phyloP scores from a whole-genome alignment of 2,797 vertebrate species.

The Sciurus carolinensis region DNA sequence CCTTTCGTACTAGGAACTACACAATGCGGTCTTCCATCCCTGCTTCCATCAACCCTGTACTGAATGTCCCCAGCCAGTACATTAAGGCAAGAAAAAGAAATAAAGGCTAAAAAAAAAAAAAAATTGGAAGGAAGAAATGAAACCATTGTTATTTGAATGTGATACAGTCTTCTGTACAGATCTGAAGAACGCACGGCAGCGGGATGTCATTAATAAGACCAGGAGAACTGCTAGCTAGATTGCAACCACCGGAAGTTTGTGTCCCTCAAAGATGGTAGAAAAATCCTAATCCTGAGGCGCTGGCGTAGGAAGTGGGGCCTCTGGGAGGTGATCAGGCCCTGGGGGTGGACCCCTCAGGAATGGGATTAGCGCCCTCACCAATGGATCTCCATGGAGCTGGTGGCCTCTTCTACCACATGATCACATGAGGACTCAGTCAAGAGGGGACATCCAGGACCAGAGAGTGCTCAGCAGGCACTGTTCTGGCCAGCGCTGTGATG shows the following conservation, averaged over 20 bases:
- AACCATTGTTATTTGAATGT: not conserved
- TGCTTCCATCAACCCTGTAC: not conserved
- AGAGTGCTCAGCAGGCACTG: not conserved
- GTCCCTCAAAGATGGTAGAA: not conserved
- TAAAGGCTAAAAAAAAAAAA: not conserved
- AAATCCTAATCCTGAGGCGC: not conserved
- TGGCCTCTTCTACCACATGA: not conserved
- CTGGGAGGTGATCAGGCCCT: not conserved
- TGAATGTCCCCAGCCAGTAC: not conserved
- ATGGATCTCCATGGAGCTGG: not conserved
- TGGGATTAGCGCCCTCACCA: not conserved
- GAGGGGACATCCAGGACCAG: not conserved
- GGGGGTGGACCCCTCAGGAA: not conserved
- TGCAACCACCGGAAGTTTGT: not conserved
- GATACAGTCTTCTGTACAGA: not conserved
- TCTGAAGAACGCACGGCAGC: not conserved
- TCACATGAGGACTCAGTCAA: not conserved
- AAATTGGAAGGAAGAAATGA: not conserved
- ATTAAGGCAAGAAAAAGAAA: not conserved
- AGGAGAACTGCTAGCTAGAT: not conserved
- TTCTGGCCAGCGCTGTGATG: not conserved
- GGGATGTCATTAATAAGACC: not conserved
- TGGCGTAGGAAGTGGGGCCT: not conserved
- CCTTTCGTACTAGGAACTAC: not conserved
- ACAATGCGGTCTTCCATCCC: not conserved